Conservation (phyloP, 2,113 vertebrate species). For the Brachypodius melanocephalos region DNA sequence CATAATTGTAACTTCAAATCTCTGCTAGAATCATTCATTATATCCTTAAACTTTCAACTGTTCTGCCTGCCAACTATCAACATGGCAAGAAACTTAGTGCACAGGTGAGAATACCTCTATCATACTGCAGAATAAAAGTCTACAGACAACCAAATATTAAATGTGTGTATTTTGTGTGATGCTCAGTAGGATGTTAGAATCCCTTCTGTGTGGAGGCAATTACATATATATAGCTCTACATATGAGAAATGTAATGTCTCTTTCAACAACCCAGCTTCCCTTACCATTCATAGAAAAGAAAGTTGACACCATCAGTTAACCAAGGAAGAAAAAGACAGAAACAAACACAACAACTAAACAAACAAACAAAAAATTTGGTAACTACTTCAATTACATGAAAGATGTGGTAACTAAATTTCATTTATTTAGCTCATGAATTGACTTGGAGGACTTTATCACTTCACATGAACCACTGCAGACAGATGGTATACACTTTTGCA, state of each 20-base stretch:
- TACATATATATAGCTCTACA: background rate
- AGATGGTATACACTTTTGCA: background rate
- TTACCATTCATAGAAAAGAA: background rate
- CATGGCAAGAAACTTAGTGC: background rate
- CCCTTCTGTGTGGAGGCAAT: background rate
- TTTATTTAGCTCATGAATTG: background rate
- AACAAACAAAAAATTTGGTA: background rate
- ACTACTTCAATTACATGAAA: background rate
- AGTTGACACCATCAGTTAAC: background rate
- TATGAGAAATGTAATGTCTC: background rate
- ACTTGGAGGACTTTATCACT: background rate
- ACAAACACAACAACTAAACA: background rate
- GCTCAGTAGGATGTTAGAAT: background rate
- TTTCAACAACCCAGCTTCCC: background rate
- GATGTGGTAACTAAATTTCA: background rate
- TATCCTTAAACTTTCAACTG: background rate
- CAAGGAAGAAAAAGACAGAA: background rate
- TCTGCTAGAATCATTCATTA: background rate
- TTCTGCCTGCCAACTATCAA: background rate
- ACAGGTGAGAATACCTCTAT: background rate
- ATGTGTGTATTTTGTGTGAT: background rate
- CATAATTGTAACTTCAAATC: background rate
- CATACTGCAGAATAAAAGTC: background rate
- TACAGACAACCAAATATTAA: background rate
- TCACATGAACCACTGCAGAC: background rate